phyloP scores from a whole-genome alignment of 2,888 invertebrate species.

The Chrysotoxum bicinctum region DNA sequence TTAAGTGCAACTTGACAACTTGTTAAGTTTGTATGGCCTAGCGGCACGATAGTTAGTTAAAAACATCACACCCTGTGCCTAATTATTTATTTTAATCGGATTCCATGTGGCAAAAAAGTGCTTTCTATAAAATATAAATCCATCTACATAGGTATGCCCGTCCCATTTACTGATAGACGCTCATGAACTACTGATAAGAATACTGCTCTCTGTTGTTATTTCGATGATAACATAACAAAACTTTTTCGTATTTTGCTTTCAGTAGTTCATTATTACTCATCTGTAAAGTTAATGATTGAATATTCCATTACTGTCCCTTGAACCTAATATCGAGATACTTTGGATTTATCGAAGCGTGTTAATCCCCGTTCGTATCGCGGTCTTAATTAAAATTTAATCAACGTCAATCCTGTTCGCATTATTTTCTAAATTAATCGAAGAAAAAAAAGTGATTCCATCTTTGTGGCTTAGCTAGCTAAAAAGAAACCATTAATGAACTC shows the following conservation, averaged over 20 bases:
- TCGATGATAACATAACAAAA: conserved; percentile 10
- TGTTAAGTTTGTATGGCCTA: no score
- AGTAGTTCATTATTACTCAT: conserved; percentile 21
- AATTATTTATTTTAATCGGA: not conserved
- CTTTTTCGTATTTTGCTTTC: not conserved
- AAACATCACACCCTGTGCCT: not conserved
- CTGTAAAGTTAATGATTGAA: not conserved
- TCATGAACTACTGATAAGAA: conserved; percentile 43
- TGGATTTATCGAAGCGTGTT: not conserved
- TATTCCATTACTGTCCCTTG: not conserved
- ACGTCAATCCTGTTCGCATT: not conserved
- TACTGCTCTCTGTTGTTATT: not conserved
- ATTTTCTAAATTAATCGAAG: not conserved
- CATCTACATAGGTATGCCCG: not conserved
- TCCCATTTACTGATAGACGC: not conserved
- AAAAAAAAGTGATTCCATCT: not conserved
- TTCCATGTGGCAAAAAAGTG: not conserved
- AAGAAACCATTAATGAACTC: not conserved
- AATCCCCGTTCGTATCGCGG: not conserved
- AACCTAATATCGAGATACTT: not conserved
- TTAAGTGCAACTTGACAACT: no score
- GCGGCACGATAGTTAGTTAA: not conserved
- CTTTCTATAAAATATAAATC: not conserved
- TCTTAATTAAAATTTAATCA: conserved; percentile 14
- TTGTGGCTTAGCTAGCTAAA: not conserved